Percentiles rank a stretch among this genome's conserved stretches.
Evolutionary conservation across 2,888 invertebrate species (phyloP).

Genomic region (Caenorhabditis macrosperma): DNA sequence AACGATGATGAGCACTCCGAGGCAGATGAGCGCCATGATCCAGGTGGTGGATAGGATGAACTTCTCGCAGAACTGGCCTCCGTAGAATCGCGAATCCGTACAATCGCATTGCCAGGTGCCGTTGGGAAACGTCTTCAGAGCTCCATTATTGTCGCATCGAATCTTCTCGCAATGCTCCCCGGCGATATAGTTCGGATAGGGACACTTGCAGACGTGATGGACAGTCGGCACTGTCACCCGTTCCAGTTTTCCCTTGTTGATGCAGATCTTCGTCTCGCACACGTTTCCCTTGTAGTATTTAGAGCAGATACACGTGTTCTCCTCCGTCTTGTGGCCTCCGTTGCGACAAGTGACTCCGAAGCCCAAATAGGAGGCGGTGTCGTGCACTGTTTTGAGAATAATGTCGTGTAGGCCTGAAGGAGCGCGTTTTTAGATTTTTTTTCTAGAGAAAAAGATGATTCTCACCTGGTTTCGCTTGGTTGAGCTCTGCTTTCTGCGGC

Average conservation of each 20-base stretch:
- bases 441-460: neutral
- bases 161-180: conserved; percentile 76
- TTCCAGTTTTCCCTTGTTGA: conserved; percentile 66
- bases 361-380: conserved; percentile 65
- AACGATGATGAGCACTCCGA: conserved; percentile 24
- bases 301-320: conserved; percentile 68
- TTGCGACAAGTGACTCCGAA: conserved; percentile 72
- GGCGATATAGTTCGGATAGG: conserved; percentile 69
- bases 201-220: conserved; percentile 63
- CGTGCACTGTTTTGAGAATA: conserved; percentile 25
- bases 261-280: conserved; percentile 70
- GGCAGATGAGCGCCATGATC: neutral
- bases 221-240: conserved; percentile 30
- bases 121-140: conserved; percentile 46
- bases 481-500: neutral
- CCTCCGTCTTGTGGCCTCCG: conserved; percentile 66
- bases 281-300: conserved; percentile 66
- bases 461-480: conserved; percentile 24
- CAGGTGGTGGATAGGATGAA: conserved; percentile 24
- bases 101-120: conserved; percentile 70
- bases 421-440: too few relatives aligned
- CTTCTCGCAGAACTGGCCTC: conserved; percentile 59
- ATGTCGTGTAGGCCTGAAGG: conserved; percentile 54
- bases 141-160: conserved; percentile 70
- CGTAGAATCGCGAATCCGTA: conserved; percentile 63